Evolutionary conservation across 2,113 vertebrate genomes (phyloP).

Genomic region (Stictonetta naevosa): DNA sequence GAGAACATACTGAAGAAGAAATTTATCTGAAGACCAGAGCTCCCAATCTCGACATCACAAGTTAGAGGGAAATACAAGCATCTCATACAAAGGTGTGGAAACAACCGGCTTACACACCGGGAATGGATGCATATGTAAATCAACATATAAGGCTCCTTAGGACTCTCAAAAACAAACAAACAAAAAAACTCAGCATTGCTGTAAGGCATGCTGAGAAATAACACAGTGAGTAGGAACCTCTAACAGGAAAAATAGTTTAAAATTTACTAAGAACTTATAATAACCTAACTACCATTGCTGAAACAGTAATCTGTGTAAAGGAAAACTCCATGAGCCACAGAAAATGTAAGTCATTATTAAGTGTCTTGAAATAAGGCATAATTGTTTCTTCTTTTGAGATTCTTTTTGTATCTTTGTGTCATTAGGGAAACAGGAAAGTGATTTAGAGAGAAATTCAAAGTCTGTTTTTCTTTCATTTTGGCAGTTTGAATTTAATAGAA

Average conservation of each 20-base stretch:
- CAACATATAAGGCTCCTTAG: not conserved
- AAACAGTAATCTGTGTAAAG: not conserved
- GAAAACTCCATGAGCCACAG: not conserved
- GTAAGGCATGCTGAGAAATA: not conserved
- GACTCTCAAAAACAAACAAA: not conserved
- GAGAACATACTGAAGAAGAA: not conserved
- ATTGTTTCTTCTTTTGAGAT: not conserved
- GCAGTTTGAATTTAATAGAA: constrained; percentile 16
- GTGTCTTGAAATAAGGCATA: not conserved
- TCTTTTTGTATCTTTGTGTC: not conserved
- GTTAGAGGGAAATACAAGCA: not conserved
- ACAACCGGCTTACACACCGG: not conserved
- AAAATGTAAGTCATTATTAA: not conserved
- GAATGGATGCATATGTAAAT: not conserved
- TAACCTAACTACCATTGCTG: not conserved
- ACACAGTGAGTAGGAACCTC: not conserved
- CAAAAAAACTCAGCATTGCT: not conserved
- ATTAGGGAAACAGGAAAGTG: not conserved
- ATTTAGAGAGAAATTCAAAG: constrained; percentile 6
- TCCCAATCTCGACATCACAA: not conserved
- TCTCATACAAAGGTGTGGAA: not conserved
- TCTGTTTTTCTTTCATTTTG: constrained; percentile 15
- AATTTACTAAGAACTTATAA: not conserved
- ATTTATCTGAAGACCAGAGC: not conserved
- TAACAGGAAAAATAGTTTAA: not conserved